phyloP scores from a whole-genome alignment of 1,140 invertebrate genomes.

The Drosophila tropicalis region DNA sequence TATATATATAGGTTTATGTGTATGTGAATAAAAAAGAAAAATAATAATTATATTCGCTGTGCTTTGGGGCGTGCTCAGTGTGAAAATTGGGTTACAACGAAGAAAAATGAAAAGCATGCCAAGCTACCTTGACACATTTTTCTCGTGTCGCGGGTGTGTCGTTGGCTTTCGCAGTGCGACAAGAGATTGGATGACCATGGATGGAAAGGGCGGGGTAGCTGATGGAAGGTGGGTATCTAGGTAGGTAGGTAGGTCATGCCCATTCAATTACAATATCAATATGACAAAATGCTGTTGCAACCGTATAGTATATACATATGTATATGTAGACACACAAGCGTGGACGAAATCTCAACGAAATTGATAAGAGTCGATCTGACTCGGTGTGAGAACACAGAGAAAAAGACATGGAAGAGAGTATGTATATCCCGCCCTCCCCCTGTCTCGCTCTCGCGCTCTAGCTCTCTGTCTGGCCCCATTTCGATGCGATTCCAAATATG shows the following conservation, averaged over 20 bases:
- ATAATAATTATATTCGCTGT: constrained; percentile 16
- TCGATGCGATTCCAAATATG: not conserved
- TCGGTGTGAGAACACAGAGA: constrained; percentile 8
- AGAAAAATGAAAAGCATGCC: constrained; percentile 68
- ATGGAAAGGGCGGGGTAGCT: not conserved
- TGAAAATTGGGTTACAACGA: constrained; percentile 64
- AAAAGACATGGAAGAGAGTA: not conserved
- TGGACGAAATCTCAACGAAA: constrained; percentile 10
- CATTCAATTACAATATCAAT: constrained; percentile 35
- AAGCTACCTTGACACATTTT: constrained; percentile 76
- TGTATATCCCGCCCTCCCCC: no score
- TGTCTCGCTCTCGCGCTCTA: no score
- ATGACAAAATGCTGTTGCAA: constrained; percentile 52
- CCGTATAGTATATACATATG: constrained; percentile 20
- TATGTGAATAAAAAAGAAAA: not conserved
- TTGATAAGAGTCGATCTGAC: constrained; percentile 48
- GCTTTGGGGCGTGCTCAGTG: constrained; percentile 8
- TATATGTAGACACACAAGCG: not conserved
- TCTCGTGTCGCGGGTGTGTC: not conserved
- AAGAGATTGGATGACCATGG: constrained; percentile 29
- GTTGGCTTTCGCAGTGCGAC: constrained; percentile 47
- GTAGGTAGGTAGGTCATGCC: constrained; percentile 13
- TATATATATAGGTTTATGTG: not conserved
- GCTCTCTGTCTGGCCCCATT: not conserved
- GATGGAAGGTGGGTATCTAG: not conserved